Base-by-base conservation (phyloP, 2,113 vertebrate genomes). In the Rhea americana region DNA sequence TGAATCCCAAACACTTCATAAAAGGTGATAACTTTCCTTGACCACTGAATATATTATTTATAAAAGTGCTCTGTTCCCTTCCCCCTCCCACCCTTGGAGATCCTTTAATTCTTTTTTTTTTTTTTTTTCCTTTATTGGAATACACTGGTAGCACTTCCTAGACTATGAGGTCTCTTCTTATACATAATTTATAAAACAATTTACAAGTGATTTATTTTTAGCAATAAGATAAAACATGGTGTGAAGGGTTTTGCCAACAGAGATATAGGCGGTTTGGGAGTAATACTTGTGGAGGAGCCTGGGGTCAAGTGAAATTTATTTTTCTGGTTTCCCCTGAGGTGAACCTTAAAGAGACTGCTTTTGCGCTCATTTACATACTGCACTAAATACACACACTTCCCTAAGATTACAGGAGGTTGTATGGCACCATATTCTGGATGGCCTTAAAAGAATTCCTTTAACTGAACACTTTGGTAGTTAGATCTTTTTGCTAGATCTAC, bases 141-240 rank as follows among this genome's bases (percentile, higher is more conserved):
- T 92, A 94, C 39, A n/a, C 84, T 96, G 92, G 90, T 97, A 96
- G 89, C 87, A 94, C 87, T 95, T 96, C 95, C 95, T 96, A 97
- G 87, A 94, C 94, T 95, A 98, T 95, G 96, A 98, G 95, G 87
- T 91, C 94, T 97, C 95, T 97, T 92, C 43, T 96, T 96, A 98
- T 98, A 97, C 97, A 97, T 97, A 97, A 98, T 98, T 98, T 98
- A 98, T 97, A 97, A 97, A 98, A 97, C 97, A 98, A 98, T 98
- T 98, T 98, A 97, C 96, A 97, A 97, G 97, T 97, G 93, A 96
- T 97, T 97, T 98, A 98, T 97, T 98, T 98, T 97, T 97, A 97
- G 96, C 95, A 92, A 76, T 97, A 96, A 95, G 97, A 97, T 97
- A 96, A 97, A 96, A 96, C 96, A 91, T 88, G 76, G 85, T 82